Conservation (phyloP, 2,113 vertebrate genomes). For the Isurus oxyrinchus region DNA sequence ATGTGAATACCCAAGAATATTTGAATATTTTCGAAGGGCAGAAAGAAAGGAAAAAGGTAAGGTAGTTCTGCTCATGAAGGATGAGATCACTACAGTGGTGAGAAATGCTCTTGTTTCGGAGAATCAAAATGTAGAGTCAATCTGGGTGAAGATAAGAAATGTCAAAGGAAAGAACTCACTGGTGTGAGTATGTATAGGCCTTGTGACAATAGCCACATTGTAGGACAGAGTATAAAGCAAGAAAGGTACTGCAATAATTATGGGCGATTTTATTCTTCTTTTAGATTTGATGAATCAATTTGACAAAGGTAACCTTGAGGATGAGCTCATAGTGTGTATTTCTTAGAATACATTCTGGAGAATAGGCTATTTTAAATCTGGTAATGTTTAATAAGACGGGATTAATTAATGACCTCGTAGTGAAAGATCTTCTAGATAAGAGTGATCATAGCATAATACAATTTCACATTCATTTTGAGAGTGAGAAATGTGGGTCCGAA, state of each 20-base stretch:
- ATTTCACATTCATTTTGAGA: no score
- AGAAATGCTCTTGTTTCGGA: not conserved
- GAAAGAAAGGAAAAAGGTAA: not conserved
- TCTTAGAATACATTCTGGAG: not conserved
- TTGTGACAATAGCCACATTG: not conserved
- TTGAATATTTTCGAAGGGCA: not conserved
- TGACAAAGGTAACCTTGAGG: not conserved
- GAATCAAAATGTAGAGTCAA: not conserved
- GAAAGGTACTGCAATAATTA: not conserved
- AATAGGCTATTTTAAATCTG: no score
- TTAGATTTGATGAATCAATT: not conserved
- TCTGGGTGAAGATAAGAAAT: not conserved
- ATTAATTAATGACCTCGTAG: no score
- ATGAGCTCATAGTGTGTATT: not conserved
- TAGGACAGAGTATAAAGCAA: not conserved
- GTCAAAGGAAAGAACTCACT: not conserved
- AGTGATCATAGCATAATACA: no score
- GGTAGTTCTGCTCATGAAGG: not conserved
- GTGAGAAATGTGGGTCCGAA: no score
- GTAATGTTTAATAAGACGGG: no score
- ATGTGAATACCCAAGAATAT: not conserved
- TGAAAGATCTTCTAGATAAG: no score
- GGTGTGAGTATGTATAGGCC: not conserved
- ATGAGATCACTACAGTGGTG: not conserved
- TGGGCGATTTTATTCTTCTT: not conserved